These are phyloP conservation scores for Agrilus cyanescens DNA, from an alignment of 2,888 invertebrate genomes.

Conservation along the genomic window DNA sequence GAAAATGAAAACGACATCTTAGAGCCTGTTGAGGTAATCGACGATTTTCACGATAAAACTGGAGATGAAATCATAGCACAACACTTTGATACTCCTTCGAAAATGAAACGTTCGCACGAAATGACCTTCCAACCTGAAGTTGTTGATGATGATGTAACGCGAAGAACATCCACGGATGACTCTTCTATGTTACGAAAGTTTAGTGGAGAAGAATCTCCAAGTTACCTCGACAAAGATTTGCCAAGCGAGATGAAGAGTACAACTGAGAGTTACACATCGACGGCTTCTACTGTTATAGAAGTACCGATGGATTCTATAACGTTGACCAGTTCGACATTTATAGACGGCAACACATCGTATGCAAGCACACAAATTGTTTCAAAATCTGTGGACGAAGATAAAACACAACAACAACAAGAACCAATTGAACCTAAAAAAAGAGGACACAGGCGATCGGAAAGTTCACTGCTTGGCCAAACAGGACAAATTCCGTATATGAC, in stretches of 20 bases:
- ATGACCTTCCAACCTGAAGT: slow-evolving; percentile 72
- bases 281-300: slow-evolving; percentile 23
- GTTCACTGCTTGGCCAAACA: slow-evolving; percentile 25
- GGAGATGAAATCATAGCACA: slow-evolving; percentile 38
- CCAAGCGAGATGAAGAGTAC: background rate
- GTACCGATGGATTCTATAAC: slow-evolving; percentile 38
- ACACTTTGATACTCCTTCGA: slow-evolving; percentile 33
- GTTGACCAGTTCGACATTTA: slow-evolving; percentile 38
- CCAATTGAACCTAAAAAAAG: slow-evolving; percentile 31
- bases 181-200: too few relatives aligned
- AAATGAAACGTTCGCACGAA: slow-evolving; percentile 81
- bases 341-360: slow-evolving; percentile 38
- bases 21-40: slow-evolving; percentile 47
- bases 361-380: slow-evolving; percentile 45
- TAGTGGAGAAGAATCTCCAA: too few relatives aligned
- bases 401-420: slow-evolving; percentile 8
- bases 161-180: too few relatives aligned
- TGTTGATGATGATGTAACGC: too few relatives aligned
- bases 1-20: slow-evolving; percentile 66
- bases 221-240: slow-evolving; percentile 4
- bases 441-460: slow-evolving; percentile 46
- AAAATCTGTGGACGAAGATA: slow-evolving; percentile 24
- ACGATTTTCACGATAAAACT: slow-evolving; percentile 41
- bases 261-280: slow-evolving; percentile 34
- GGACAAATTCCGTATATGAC: too few relatives aligned